Base-by-base conservation (phyloP, 2,113 vertebrate genomes). In the Seriola dumerili region DNA sequence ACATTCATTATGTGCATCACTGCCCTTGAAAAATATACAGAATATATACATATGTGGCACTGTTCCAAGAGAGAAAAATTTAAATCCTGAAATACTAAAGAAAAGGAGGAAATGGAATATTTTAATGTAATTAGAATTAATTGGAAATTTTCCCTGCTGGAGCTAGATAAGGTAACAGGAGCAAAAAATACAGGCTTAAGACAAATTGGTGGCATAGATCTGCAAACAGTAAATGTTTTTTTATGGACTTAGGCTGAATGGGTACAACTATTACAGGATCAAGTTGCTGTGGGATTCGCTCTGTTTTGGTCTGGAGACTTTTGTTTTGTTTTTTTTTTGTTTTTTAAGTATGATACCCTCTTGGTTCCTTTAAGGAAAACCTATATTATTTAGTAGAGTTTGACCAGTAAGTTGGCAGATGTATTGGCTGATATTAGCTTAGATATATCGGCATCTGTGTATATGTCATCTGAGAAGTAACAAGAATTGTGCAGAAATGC, bases 101-200 rank as follows among this genome's bases (percentile, higher is more conserved):
- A 16, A 62, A 71, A 73, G 19, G 55, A 44, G 21, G 32, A 67
- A 66, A 57, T 4, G 1, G 62, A 44, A 72, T 84, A 72, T 69
- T 69, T 14, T 48, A 71, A 85, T 68, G n/a, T 57, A 52, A 68
- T 73, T 25, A 25, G 11, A 67, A 68, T 68, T 12, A 68, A 62
- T 40, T 77, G 57, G 72, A 59, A 38, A 71, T 69, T 29, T 46
- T 74, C 25, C 21, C 3, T 38, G 67, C 32, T 3, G 21, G 25
- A 55, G 64, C 21, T 48, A 23, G 54, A 57, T 57, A 57, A 21
- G 8, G 19, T 52, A 52, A 19, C 48, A 21, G n/a, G 32, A 4
- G 63, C 32, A 66, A 42, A 58, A 80, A 73, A 74, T 38, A 29
- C 10, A 76, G 16, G 9, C 9, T 72, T 4, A 48, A 48, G 69